Evolutionary conservation across 2,888 invertebrate species (phyloP), one percentile per base, ranked within the genome.

Genomic region (Patella pellucida): DNA sequence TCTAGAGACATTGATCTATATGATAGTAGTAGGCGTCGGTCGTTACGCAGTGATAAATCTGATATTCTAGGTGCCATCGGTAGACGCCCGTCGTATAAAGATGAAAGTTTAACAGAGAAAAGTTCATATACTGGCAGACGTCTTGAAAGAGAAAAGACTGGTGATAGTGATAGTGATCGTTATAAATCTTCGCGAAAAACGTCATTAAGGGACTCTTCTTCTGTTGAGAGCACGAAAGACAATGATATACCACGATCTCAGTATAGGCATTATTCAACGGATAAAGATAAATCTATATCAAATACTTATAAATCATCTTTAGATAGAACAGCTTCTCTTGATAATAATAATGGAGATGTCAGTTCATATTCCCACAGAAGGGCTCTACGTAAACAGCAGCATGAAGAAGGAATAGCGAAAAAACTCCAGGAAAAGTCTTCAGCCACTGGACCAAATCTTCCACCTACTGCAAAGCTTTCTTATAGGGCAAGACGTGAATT

Each of bases 81-180:
- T 11, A 68, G 68, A 16, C 51, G 69, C 11, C 14, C 31, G 19
- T 69, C 72, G 3, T 56, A 72, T 62, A 72, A 67, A 62, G 72
- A 72, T 23, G 72, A 72, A 62, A 52, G 16, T 23, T 23, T 50
- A 14, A 51, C 56, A 14, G 5, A 31, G 15, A n/a, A 14, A n/a
- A 41, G 62, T 19, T 19, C 52, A 31, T 69, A 74, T n/a, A 50
- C 67, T 12, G 41, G 69, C 12, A 69, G 74, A 69, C 54, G 19
- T 62, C 3, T 54, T 5, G 68, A 56, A n/a, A 52, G 52, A 1
- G 74, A 74, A 52, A 74, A 15, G 23, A 69, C 52, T 23, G 51
- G 68, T 51, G 74, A 74, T n/a, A 69, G 74, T 74, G 74, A 69
- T 27, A 74, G 51, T 19, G 74, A 71, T 15, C 15, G 23, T n/a